These are phyloP conservation scores for Lanius collurio DNA, from an alignment of 2,113 vertebrate species.

Conservation along the genomic window DNA sequence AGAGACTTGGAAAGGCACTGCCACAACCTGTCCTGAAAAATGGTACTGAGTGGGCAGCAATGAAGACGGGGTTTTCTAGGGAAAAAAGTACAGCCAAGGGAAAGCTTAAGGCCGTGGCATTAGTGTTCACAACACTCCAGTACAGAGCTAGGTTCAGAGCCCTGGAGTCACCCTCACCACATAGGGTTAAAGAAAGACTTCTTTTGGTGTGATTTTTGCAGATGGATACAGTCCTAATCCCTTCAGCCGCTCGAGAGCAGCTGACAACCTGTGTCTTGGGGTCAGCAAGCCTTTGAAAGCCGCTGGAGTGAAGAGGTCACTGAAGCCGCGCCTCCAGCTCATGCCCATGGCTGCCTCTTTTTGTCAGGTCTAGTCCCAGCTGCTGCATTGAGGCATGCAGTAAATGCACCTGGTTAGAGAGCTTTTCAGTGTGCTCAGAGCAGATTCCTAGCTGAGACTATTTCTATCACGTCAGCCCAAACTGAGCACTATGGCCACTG, in stretches of 20 bases:
- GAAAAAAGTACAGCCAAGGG: background rate
- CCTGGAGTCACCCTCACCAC: background rate
- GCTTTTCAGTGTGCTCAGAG: background rate
- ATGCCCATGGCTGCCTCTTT: background rate
- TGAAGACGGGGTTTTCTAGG: background rate
- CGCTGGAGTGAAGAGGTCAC: background rate
- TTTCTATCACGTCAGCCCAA: background rate
- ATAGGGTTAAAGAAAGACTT: background rate
- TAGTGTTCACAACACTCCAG: background rate
- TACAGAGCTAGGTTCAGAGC: background rate
- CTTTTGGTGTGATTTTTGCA: background rate
- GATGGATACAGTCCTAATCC: background rate
- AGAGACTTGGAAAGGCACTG: background rate
- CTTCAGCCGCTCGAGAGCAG: background rate
- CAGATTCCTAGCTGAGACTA: background rate
- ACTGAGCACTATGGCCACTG: background rate
- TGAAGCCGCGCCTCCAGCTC: background rate
- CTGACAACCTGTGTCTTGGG: background rate
- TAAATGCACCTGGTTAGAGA: background rate
- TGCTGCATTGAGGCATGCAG: background rate
- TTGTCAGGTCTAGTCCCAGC: background rate
- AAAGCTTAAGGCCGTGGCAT: background rate
- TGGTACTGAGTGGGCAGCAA: rapidly evolving
- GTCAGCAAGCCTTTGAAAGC: background rate
- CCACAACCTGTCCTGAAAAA: background rate